These are phyloP conservation scores for Brachyopa scutellaris DNA, from an alignment of 2,888 invertebrate species.

Conservation along the genomic window DNA sequence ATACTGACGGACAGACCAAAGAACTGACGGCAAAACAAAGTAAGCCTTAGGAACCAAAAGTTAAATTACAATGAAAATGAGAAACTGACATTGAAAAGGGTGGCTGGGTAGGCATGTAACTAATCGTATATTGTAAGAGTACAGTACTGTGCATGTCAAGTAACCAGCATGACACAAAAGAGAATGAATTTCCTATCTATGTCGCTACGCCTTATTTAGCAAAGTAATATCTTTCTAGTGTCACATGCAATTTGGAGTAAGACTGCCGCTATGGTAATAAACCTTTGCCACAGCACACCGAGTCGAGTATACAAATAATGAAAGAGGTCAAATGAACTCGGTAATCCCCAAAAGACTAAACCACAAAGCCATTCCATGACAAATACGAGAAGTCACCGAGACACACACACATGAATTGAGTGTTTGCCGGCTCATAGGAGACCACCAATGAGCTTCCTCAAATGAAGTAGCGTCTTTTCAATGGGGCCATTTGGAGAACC, in stretches of 20 bases:
- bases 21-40: too few species aligned
- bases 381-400: conserved; percentile 24
- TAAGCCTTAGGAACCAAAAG: too few species aligned
- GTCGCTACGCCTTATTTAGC: not conserved
- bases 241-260: not conserved
- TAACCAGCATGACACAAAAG: too few species aligned
- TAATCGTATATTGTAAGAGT: too few species aligned
- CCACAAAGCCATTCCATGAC: conserved; percentile 20
- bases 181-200: too few species aligned
- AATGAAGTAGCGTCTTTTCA: conserved; percentile 4
- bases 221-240: not conserved
- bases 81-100: too few species aligned
- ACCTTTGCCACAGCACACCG: conserved; percentile 10
- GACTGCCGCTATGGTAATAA: conserved; percentile 11
- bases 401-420: conserved; percentile 11
- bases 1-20: too few species aligned
- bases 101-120: too few species aligned
- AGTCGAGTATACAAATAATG: not conserved
- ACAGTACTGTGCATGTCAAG: too few species aligned
- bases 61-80: too few species aligned
- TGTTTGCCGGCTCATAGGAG: conserved; percentile 1
- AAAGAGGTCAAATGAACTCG: conserved; percentile 4
- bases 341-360: conserved; percentile 10
- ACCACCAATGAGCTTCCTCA: conserved; percentile 10
- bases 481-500: not conserved